Base-by-base conservation (phyloP, 2,113 vertebrate genomes). In the Eudyptes chrysolophus region DNA sequence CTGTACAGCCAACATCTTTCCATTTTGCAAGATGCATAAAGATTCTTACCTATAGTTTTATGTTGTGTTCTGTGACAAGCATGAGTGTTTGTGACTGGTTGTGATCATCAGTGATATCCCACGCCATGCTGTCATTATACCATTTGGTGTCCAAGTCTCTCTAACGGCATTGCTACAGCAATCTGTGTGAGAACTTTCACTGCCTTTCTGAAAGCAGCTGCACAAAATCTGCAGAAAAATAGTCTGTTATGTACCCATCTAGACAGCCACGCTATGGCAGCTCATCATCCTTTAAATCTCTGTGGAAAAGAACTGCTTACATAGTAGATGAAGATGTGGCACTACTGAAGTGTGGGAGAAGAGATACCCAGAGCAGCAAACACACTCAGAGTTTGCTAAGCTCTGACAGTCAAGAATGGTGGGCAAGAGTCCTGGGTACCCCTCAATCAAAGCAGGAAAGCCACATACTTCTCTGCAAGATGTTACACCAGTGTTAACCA, bases 281-380 rank as follows among this genome's bases (percentile, higher is more conserved):
- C 27, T 49, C 32, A 36, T 52, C 1, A 1, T 66, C 36, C 21
- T 82, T 89, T 82, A 64, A 78, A 79, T 46, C 0, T 0, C 32
- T 10, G 3, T 66, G 42, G 60, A 46, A 85, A 51, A 46, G 21
- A 78, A 8, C 36, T 74, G 26, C 54, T 66, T 65, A 32, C 13
- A 3, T 15, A 66, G 10, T n/a, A 34, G 27, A 21, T 55, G 44
- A 75, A 38, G 42, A 11, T 26, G 36, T 69, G 76, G 26, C 20
- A 32, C n/a, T 88, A 7, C 32, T 92, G 68, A 87, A 62, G 17
- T 32, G 11, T 80, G 22, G 30, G 29, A 85, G 54, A 87, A 78
- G 24, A 75, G 55, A 55, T 64, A 57, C 0, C 10, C 24, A 52
- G 24, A 65, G n/a, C 80, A 87, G 25, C 24, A 77, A 80, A 81